These are phyloP conservation scores for Lepidothrix coronata DNA, from an alignment of 2,113 vertebrate species.

Conservation along the genomic window DNA sequence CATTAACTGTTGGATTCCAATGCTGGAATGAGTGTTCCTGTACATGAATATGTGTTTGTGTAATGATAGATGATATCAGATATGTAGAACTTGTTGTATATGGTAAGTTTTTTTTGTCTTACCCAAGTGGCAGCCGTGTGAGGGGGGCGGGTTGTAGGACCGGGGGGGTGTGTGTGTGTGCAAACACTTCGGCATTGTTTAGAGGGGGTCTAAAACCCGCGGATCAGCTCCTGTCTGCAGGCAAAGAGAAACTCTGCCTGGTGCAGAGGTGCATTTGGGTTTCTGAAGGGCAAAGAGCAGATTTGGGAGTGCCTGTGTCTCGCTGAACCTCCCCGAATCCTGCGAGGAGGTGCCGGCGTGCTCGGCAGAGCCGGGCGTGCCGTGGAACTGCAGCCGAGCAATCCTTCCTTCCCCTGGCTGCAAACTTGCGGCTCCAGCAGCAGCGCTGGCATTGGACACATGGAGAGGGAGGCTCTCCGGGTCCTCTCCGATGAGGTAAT, in stretches of 20 bases:
- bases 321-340: not conserved
- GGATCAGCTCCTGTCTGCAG: not conserved
- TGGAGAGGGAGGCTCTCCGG: not conserved
- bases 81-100: not conserved
- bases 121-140: no score
- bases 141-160: not conserved
- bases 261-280: not conserved
- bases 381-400: not conserved
- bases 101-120: not conserved
- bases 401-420: not conserved
- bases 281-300: not conserved
- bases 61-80: not conserved
- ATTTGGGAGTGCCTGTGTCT: not conserved
- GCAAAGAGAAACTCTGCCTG: not conserved
- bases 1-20: not conserved
- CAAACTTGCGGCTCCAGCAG: not conserved
- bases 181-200: not conserved
- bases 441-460: not conserved
- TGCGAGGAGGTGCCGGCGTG: not conserved
- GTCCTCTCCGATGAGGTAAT: constrained; percentile 48
- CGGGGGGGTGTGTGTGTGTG: not conserved
- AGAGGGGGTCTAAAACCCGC: accelerated
- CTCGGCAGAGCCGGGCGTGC: not conserved
- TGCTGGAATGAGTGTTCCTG: not conserved
- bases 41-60: accelerated